Conservation (phyloP, 2,888 invertebrate species). For the Linyphia triangularis region DNA sequence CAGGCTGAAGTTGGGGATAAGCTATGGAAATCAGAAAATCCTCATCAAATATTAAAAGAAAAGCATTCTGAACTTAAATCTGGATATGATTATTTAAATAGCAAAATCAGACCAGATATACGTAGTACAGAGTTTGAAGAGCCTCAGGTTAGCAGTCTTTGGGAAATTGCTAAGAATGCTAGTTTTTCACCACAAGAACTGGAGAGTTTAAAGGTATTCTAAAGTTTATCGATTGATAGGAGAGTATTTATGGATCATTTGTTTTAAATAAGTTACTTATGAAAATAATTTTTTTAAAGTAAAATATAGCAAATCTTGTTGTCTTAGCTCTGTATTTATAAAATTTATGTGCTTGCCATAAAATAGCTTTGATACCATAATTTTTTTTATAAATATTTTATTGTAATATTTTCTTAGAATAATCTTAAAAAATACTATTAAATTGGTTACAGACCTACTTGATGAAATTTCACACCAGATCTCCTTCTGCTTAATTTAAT, state of each 20-base stretch:
- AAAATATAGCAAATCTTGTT: too few species aligned
- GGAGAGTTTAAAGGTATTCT: conserved; percentile 87
- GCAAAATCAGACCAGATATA: conserved; percentile 87
- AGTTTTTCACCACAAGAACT: conserved; percentile 91
- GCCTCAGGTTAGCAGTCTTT: conserved; percentile 92
- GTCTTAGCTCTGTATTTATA: too few species aligned
- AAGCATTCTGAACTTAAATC: conserved; percentile 88
- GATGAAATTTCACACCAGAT: too few species aligned
- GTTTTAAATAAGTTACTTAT: too few species aligned
- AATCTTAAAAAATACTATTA: too few species aligned
- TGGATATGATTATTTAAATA: conserved; percentile 88
- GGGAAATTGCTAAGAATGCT: conserved; percentile 89
- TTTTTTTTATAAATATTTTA: background rate
- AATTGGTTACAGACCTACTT: too few species aligned
- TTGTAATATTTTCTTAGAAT: conserved; percentile 9
- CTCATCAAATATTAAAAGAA: conserved; percentile 75
- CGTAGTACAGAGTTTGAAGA: conserved; percentile 92
- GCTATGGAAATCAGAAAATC: conserved; percentile 53
- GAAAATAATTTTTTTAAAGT: too few species aligned
- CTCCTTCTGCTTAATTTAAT: too few species aligned
- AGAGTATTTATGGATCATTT: background rate
- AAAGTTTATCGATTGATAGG: background rate
- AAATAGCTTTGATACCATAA: background rate
- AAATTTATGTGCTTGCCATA: too few species aligned
- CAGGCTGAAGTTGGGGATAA: conserved; percentile 70